Evolutionary conservation across 2,797 vertebrate species (phyloP).

Genomic region (Hemibagrus guttatus): DNA sequence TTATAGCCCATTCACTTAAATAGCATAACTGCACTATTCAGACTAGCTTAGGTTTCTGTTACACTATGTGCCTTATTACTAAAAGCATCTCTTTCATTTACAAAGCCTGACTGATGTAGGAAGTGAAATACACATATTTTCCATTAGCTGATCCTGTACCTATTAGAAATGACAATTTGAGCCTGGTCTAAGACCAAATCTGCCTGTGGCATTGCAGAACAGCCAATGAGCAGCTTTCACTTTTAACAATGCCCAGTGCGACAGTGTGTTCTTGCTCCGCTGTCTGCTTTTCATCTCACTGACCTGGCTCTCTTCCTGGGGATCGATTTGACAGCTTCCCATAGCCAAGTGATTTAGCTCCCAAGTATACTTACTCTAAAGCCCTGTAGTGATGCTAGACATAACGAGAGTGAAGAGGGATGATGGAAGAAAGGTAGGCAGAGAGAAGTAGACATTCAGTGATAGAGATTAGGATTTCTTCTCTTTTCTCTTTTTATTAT

Average conservation of each 20-base stretch:
- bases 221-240: conserved; percentile 36
- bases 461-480: conserved; percentile 32
- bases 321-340: conserved; percentile 61
- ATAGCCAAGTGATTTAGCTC: conserved; percentile 60
- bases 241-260: conserved; percentile 44
- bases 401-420: conserved; percentile 19
- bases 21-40: not conserved
- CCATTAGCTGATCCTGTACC: not conserved
- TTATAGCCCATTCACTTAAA: not conserved
- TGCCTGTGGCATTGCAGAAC: conserved; percentile 13
- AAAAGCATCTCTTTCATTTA: not conserved
- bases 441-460: conserved; percentile 15
- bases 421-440: conserved; percentile 9
- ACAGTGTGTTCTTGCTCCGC: conserved; percentile 50
- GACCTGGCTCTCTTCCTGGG: conserved; percentile 53
- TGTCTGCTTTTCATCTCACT: conserved; percentile 55
- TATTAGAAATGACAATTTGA: conserved; percentile 3
- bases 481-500: conserved; percentile 65
- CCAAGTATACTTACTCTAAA: conserved; percentile 67
- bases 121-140: not conserved
- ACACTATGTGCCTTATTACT: not conserved
- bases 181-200: not conserved
- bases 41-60: not conserved
- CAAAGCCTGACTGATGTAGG: not conserved
- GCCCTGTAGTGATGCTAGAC: conserved; percentile 51